Conservation (phyloP, 1,140 invertebrate species). For the Matsumurasca onukii region DNA sequence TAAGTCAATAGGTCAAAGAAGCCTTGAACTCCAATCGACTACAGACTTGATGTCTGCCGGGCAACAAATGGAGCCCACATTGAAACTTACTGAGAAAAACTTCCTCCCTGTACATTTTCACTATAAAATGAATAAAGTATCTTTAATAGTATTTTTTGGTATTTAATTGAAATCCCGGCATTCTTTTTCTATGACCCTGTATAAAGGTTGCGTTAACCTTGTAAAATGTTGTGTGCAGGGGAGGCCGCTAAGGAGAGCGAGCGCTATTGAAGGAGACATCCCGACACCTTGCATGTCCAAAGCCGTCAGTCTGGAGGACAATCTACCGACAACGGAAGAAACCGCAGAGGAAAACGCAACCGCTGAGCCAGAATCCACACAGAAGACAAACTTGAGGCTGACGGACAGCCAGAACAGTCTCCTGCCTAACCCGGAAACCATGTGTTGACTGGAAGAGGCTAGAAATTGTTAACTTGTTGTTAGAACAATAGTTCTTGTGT, state of each 20-base stretch:
- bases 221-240: too few species aligned
- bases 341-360: background rate
- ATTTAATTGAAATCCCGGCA: too few species aligned
- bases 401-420: slow-evolving; percentile 26
- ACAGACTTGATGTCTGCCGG: too few species aligned
- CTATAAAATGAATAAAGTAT: too few species aligned
- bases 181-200: background rate
- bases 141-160: too few species aligned
- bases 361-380: background rate
- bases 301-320: slow-evolving; percentile 18
- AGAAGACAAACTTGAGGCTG: background rate
- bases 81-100: too few species aligned
- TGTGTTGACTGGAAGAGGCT: slow-evolving; percentile 25
- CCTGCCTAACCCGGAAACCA: slow-evolving; percentile 29
- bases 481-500: too few species aligned
- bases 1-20: background rate
- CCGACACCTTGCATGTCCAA: slow-evolving; percentile 46
- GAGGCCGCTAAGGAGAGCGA: slow-evolving; percentile 51
- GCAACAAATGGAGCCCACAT: too few species aligned
- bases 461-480: too few species aligned
- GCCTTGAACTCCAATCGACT: too few species aligned
- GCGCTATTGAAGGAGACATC: slow-evolving; percentile 56
- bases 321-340: background rate
- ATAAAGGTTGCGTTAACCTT: background rate
- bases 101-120: too few species aligned